phyloP scores from a whole-genome alignment of 2,888 invertebrate genomes.

The Tachina lurida region DNA sequence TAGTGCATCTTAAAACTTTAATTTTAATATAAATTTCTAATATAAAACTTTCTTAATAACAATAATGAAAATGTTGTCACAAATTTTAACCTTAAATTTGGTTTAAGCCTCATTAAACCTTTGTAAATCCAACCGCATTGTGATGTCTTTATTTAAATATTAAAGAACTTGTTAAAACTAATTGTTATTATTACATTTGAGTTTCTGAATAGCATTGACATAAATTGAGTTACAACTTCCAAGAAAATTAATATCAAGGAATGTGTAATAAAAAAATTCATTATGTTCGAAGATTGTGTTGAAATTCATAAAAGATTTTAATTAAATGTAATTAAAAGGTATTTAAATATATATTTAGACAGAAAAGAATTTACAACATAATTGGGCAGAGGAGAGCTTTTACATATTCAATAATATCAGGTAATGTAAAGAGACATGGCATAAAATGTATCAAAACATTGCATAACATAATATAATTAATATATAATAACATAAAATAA shows the following conservation, averaged over 20 bases:
- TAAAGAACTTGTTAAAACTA: conserved; percentile 1
- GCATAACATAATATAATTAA: no score
- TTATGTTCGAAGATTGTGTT: no score
- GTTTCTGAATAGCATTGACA: neutral
- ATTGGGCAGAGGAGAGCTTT: no score
- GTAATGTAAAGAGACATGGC: no score
- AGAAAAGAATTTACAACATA: no score
- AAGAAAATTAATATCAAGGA: neutral
- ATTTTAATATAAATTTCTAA: neutral
- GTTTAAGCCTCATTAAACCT: neutral
- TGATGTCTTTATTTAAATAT: neutral
- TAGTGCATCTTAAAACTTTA: neutral
- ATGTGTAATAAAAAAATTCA: neutral
- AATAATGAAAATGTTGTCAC: conserved; percentile 19
- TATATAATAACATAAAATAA: no score
- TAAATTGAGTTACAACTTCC: neutral
- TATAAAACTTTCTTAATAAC: neutral
- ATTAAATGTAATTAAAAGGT: no score
- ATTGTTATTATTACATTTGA: conserved; percentile 1
- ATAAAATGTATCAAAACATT: no score
- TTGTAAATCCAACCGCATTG: conserved; percentile 8
- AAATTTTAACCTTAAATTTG: neutral
- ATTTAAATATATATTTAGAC: no score
- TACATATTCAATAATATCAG: no score
- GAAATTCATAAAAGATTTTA: no score